Conservation (phyloP, 2,797 vertebrate genomes). For the Intellagama lesueurii region DNA sequence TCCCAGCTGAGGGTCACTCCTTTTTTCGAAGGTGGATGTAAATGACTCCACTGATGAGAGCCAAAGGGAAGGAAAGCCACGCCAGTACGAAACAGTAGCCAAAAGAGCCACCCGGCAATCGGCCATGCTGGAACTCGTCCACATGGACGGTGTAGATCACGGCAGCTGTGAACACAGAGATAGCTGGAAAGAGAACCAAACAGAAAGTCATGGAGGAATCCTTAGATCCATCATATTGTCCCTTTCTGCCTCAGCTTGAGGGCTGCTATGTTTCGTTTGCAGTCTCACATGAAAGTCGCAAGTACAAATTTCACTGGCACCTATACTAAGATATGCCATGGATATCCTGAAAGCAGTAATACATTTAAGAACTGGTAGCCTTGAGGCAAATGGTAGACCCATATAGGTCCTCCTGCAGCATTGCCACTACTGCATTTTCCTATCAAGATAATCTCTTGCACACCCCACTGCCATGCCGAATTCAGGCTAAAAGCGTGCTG, state of each 20-base stretch:
- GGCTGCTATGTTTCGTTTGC: no score
- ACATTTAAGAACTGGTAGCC: neutral
- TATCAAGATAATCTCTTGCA: neutral
- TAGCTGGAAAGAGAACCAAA: slow-evolving; percentile 73
- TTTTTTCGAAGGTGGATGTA: slow-evolving; percentile 90
- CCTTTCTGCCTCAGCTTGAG: neutral
- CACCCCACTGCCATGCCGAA: neutral
- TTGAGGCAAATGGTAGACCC: neutral
- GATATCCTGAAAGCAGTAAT: neutral
- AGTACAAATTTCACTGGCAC: neutral
- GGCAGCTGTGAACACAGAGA: slow-evolving; percentile 83
- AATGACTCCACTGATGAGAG: slow-evolving; percentile 84
- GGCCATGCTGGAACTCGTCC: slow-evolving; percentile 78
- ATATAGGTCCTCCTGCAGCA: neutral
- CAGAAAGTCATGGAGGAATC: neutral
- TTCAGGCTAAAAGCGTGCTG: neutral
- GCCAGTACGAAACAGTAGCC: slow-evolving; percentile 89
- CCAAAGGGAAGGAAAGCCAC: slow-evolving; percentile 87
- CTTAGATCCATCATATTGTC: neutral
- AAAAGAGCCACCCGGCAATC: slow-evolving; percentile 79
- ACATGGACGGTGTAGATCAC: slow-evolving; percentile 88
- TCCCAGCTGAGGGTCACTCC: slow-evolving; percentile 72
- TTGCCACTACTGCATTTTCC: neutral
- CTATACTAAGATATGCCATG: neutral
- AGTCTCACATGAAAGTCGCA: no score